Evolutionary conservation across 2,113 vertebrate genomes (phyloP).

Genomic region (Herpailurus yagouaroundi): DNA sequence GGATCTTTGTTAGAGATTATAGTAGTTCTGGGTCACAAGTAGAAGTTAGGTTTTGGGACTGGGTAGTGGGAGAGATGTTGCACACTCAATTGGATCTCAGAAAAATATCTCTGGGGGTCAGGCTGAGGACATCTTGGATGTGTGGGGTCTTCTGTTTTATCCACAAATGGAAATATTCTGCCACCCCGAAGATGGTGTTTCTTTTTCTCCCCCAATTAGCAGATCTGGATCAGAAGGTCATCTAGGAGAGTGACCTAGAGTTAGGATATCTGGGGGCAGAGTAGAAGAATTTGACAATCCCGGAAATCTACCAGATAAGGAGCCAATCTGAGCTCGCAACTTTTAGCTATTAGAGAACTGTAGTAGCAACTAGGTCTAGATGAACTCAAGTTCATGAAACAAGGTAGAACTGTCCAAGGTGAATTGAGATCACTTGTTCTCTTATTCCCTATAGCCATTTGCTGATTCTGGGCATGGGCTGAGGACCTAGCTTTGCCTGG

Average conservation of each 20-base stretch:
- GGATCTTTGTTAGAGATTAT: not conserved
- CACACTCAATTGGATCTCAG: not conserved
- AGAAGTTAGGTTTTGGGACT: not conserved
- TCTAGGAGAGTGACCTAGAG: not conserved
- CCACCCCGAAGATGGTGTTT: not conserved
- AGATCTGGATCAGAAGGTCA: not conserved
- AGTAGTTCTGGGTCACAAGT: not conserved
- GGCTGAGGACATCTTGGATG: not conserved
- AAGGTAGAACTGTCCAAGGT: not conserved
- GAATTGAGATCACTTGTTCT: not conserved
- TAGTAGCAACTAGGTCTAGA: not conserved
- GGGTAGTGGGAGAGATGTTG: not conserved
- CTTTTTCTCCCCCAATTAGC: not conserved
- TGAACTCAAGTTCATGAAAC: not conserved
- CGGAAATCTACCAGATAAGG: not conserved
- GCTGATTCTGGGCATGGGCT: not conserved
- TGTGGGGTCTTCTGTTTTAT: not conserved
- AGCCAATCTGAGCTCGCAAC: not conserved
- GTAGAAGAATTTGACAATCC: not conserved
- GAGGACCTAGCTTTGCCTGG: not conserved
- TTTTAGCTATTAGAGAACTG: not conserved
- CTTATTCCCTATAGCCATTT: not conserved
- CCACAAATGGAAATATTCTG: not conserved
- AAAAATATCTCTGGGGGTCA: not conserved
- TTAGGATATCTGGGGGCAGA: not conserved